Percentiles rank a stretch among this genome's conserved stretches.
Evolutionary conservation across 1,140 invertebrate species (phyloP).

Genomic region (Drosophila equinoxialis): DNA sequence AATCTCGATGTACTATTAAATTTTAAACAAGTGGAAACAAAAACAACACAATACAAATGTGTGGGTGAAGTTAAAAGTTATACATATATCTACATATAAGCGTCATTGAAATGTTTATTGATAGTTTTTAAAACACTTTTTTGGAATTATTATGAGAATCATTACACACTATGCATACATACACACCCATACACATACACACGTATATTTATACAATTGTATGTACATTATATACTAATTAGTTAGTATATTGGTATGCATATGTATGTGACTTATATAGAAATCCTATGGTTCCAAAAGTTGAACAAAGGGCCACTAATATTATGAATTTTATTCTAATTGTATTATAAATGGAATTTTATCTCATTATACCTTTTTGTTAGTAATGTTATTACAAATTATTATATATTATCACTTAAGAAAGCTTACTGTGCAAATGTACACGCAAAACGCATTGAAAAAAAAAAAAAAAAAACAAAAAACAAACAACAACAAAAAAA

Average conservation of each 20-base stretch:
- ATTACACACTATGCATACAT: slow-evolving; percentile 44
- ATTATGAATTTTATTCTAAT: slow-evolving; percentile 79
- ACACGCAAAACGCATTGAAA: slow-evolving; percentile 77
- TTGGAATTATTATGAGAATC: slow-evolving; percentile 58
- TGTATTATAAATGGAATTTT: slow-evolving; percentile 68
- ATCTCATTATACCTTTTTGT: slow-evolving; percentile 73
- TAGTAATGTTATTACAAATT: slow-evolving; percentile 73
- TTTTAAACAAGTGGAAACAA: slow-evolving; percentile 57
- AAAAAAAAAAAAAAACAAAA: slow-evolving; percentile 70
- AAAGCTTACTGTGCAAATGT: slow-evolving; percentile 78
- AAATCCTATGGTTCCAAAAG: slow-evolving; percentile 57
- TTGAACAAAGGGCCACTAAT: slow-evolving; percentile 61
- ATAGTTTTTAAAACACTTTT: slow-evolving; percentile 66
- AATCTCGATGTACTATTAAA: slow-evolving; percentile 80
- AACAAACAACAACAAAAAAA: slow-evolving; percentile 55
- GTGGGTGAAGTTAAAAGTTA: slow-evolving; percentile 60
- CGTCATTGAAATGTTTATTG: slow-evolving; percentile 57
- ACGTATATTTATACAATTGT: slow-evolving; percentile 34
- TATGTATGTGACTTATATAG: slow-evolving; percentile 50
- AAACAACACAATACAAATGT: slow-evolving; percentile 33
- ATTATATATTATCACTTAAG: slow-evolving; percentile 65
- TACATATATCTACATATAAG: slow-evolving; percentile 20
- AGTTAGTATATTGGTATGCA: not conserved
- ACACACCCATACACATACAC: slow-evolving; percentile 1
- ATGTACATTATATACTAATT: not conserved